Evolutionary conservation across 2,113 vertebrate genomes (phyloP).

Genomic region (Vulpes ferrilata): DNA sequence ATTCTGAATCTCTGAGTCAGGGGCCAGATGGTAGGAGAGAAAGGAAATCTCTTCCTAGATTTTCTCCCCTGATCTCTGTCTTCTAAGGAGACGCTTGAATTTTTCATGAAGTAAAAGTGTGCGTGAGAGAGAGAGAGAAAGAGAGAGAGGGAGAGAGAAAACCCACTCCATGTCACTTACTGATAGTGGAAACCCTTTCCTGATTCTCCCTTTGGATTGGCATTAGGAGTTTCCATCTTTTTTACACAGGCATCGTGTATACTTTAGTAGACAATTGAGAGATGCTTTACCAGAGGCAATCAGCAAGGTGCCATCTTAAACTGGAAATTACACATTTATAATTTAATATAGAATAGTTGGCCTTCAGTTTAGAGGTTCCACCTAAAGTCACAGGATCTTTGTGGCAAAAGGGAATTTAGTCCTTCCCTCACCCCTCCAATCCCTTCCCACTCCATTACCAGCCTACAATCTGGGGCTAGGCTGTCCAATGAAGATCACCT

Average conservation of each 20-base stretch:
- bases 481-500: not conserved
- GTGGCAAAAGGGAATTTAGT: not conserved
- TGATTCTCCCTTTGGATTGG: not conserved
- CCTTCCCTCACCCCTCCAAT: not conserved
- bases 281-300: not conserved
- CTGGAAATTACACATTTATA: not conserved
- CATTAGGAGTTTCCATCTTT: not conserved
- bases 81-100: not conserved
- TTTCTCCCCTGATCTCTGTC: not conserved
- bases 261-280: slow-evolving; percentile 6
- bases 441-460: not conserved
- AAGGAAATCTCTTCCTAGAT: not conserved
- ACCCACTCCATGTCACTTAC: not conserved
- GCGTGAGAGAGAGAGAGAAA: not conserved
- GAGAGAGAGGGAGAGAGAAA: not conserved
- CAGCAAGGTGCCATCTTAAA: not conserved
- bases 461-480: not conserved
- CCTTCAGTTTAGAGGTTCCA: not conserved
- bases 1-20: not conserved
- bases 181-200: not conserved
- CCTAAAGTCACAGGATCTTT: not conserved
- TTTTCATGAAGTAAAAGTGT: not conserved
- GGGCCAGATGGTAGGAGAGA: not conserved
- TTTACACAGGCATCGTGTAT: not conserved
- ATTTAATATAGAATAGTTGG: not conserved